Base-by-base conservation (phyloP, 92 coral and sea anemone species). In the Paragorgia papillata region DNA sequence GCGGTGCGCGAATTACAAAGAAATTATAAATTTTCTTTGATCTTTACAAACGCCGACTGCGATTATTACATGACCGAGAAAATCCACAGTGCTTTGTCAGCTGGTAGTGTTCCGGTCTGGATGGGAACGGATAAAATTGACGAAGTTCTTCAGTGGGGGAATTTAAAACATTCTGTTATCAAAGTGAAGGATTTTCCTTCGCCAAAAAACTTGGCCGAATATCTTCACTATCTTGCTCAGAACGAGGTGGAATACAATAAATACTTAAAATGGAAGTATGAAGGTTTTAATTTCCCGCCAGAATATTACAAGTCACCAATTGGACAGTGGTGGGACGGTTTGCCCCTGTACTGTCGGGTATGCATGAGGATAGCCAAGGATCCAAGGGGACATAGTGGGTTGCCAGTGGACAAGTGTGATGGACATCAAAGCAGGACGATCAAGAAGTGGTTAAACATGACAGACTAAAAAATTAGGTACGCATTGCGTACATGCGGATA, bases 51-150 rank as follows among this genome's bases (percentile, higher is more conserved):
- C 51, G 92, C 89, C 55, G 98, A 94, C 34, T 91, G 98, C 40
- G 98, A 94, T 67, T 94, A 91, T 75, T 94, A 91, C 58, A 85
- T 94, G 46, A 96, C 92, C 32, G 98, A 94, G 51, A 86, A 96
- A 39, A 83, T 94, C 0, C 84, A 91, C 64, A 96, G 88, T 68
- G 94, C 98, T 0, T 73, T 94, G 8, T 91, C 98, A 0, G 90
- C 97, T 2, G 95, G 98, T 24, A 86, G 92, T 12, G 98, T 94
- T 6, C 98, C 98, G 0, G 89, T 94, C 1, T 94, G 88, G 83
- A 76, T 94, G 91, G 98, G 98, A 22, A 90, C 98, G 15, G 97
- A 91, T 48, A 91, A 88, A 84, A 90, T 94, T 62, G 97, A 94
- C 57, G 86, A 94, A 29, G 92, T 89, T 74, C 80, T 93, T 25